Conservation (phyloP, 2,113 vertebrate genomes). For the Oreotrochilus melanogaster region DNA sequence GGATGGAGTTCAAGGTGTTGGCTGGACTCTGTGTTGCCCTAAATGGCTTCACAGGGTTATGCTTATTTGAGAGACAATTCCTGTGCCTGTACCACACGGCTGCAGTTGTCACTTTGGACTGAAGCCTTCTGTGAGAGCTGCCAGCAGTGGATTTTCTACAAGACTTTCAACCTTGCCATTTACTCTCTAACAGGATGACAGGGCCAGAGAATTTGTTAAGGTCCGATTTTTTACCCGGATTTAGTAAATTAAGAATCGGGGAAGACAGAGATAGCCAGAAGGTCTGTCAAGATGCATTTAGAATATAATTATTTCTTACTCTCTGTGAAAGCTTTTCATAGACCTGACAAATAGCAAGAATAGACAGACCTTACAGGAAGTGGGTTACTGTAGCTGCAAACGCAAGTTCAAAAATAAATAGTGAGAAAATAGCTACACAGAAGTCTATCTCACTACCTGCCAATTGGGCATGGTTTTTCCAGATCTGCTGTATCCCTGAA, state of each 20-base stretch:
- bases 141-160: constrained; percentile 49
- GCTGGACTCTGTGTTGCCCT: constrained; percentile 10
- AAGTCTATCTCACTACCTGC: background rate
- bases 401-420: background rate
- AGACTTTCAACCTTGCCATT: constrained; percentile 43
- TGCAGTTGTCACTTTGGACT: constrained; percentile 61
- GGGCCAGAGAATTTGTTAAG: background rate
- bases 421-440: background rate
- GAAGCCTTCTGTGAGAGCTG: constrained; percentile 12
- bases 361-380: background rate
- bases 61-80: constrained; percentile 66
- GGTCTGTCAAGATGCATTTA: background rate
- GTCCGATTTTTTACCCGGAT: background rate
- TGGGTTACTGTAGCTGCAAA: constrained; percentile 10
- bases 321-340: constrained; percentile 32
- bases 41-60: constrained; percentile 63
- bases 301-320: background rate
- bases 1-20: constrained; percentile 64
- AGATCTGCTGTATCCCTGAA: background rate
- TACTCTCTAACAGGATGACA: background rate
- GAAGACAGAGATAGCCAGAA: background rate
- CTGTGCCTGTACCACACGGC: constrained; percentile 8
- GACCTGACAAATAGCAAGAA: background rate
- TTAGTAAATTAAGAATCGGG: background rate
- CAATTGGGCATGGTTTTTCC: background rate